A percentile compares a stretch with the other conserved stretches of the same genome.
Evolutionary conservation across 2,888 invertebrate species (phyloP).

Genomic region (Eupelmus urozonus): DNA sequence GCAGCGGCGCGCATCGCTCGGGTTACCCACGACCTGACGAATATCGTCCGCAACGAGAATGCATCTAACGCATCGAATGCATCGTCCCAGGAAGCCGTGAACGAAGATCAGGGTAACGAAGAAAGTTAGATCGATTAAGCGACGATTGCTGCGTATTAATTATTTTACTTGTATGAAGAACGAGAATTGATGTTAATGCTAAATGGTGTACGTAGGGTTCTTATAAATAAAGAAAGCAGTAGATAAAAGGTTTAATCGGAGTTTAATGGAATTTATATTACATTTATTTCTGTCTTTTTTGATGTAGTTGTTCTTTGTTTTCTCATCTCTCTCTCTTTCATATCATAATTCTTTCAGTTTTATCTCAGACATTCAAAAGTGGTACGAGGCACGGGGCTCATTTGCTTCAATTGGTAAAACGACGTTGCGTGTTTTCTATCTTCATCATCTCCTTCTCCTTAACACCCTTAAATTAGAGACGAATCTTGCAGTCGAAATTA

Average conservation of each 20-base stretch:
- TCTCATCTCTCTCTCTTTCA: constrained; percentile 58
- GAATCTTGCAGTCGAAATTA: constrained; percentile 41
- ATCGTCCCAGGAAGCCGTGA: constrained; percentile 4
- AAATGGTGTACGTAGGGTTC: constrained; percentile 31
- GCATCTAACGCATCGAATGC: constrained; percentile 15
- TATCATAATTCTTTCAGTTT: constrained; percentile 61
- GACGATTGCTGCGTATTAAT: not conserved
- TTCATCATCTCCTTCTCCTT: constrained; percentile 7
- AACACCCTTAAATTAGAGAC: constrained; percentile 31
- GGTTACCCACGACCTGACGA: constrained; percentile 71
- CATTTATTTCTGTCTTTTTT: constrained; percentile 75
- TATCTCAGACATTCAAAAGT: constrained; percentile 62
- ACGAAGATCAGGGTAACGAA: constrained; percentile 34
- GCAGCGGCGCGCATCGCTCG: constrained; percentile 83
- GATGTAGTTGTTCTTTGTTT: constrained; percentile 69
- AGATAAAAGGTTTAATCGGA: constrained; percentile 61
- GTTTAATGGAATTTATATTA: constrained; percentile 76
- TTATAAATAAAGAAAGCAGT: constrained; percentile 59
- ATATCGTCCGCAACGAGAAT: constrained; percentile 65
- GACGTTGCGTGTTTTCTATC: constrained; percentile 30
- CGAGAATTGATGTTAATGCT: no score
- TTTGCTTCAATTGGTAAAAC: constrained; percentile 56
- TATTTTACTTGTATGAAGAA: constrained; percentile 2
- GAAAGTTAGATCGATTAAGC: constrained; percentile 36
- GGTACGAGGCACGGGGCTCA: constrained; percentile 61